These are phyloP conservation scores for Xylota segnis DNA, from an alignment of 2,888 invertebrate genomes.

Conservation along the genomic window DNA sequence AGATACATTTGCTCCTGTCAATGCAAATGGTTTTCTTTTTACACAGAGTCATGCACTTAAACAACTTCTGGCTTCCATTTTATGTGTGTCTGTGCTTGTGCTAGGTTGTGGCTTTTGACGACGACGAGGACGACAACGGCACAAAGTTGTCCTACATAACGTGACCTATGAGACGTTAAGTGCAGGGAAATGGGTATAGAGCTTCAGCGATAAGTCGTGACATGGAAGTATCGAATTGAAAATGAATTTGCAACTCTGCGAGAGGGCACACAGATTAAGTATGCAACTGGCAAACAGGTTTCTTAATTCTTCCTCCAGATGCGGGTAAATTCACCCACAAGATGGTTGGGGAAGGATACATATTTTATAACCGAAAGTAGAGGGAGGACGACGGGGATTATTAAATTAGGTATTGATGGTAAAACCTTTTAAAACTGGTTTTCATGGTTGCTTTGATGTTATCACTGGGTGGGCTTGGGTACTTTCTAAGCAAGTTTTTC, in stretches of 20 bases:
- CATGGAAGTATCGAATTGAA: not conserved
- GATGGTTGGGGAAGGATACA: too few relatives aligned
- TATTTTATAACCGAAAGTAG: too few relatives aligned
- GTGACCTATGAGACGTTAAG: constrained; percentile 5
- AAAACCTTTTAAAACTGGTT: too few relatives aligned
- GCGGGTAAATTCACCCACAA: too few relatives aligned
- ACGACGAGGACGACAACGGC: too few relatives aligned
- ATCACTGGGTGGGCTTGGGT: too few relatives aligned
- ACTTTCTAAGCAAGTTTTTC: too few relatives aligned
- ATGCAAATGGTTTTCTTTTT: constrained; percentile 49
- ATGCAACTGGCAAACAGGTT: not conserved
- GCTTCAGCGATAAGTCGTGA: not conserved
- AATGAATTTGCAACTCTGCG: not conserved
- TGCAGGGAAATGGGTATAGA: not conserved
- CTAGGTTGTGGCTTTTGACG: constrained; percentile 20
- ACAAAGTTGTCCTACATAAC: constrained; percentile 35
- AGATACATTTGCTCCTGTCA: constrained; percentile 14
- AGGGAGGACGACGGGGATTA: too few relatives aligned
- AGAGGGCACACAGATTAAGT: not conserved
- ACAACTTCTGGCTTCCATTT: constrained; percentile 36
- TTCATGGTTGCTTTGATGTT: too few relatives aligned
- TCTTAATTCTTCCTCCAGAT: not conserved
- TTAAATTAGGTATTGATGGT: too few relatives aligned
- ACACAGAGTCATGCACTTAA: constrained; percentile 23
- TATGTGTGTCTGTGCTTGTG: constrained; percentile 1